Evolutionary conservation across 2,113 vertebrate genomes (phyloP), one percentile per base, ranked within the genome.

Genomic region (Speoplatyrhinus poulsoni): DNA sequence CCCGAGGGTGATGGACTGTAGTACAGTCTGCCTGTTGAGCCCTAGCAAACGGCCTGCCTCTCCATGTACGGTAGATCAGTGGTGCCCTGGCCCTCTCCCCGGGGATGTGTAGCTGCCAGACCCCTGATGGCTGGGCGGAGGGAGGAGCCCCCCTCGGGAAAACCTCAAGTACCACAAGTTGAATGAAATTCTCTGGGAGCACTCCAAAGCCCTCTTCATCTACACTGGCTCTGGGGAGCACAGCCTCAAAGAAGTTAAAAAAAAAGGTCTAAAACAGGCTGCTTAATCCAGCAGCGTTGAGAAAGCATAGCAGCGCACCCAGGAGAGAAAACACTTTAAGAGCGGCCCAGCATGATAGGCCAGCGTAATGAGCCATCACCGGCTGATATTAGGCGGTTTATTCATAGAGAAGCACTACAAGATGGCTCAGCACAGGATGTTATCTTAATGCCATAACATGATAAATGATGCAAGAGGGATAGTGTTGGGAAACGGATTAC

Each of bases 321-420:
- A 75, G 65, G 78, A 85, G 89, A 87, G 69, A 84, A 84, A 85
- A 82, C 80, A 70, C 80, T 86, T 87, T 69, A 81, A 82, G 83
- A 77, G 76, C 71, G 65, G 61, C 69, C 64, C 61, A 67, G 73
- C 72, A 19, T 83, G 85, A 87, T 86, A 73, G 83, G 72, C 72
- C 72, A 17, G 82, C 79, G 87, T 86, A 86, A 91, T 86, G 84
- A 89, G 83, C 87, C 83, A 79, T 86, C 84, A 72, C 88, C 72
- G 69, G 73, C 69, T 87, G 84, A 85, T 91, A 85, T 89, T 85
- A 89, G 81, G 70, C 82, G 70, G 86, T 89, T 87, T 87, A 84
- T 87, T 85, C 82, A 82, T 80, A 71, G 83, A 84, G 72, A 56
- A 80, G 72, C 77, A 69, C 68, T 12, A 74, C 73, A 73, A 86